phyloP scores from a whole-genome alignment of 2,113 vertebrate genomes.

The Motacilla tschutschensis region DNA sequence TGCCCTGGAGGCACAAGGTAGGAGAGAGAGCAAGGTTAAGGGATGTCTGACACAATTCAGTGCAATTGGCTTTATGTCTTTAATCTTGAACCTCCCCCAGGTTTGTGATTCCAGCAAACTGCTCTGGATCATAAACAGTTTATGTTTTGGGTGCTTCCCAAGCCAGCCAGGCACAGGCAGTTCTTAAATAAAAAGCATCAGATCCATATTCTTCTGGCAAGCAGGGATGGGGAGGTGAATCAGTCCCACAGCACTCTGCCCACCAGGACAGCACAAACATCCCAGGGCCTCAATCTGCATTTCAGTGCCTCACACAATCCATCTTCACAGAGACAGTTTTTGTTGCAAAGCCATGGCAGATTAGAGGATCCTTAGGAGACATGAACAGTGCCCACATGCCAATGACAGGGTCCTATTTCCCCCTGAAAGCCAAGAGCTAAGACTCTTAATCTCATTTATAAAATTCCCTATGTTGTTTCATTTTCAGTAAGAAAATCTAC shows the following conservation, averaged over 20 bases:
- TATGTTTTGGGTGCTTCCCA: background rate
- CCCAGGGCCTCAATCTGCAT: background rate
- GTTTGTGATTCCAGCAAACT: background rate
- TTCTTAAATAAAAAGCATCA: background rate
- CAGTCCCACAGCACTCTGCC: background rate
- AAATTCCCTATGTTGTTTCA: accelerated
- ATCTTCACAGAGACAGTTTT: background rate
- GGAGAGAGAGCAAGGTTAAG: background rate
- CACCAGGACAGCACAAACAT: background rate
- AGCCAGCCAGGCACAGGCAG: background rate
- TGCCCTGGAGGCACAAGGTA: background rate
- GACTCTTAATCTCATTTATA: background rate
- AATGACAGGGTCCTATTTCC: background rate
- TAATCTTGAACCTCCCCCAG: background rate
- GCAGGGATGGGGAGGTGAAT: background rate
- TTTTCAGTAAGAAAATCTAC: background rate
- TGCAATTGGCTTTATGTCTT: background rate
- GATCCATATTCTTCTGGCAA: background rate
- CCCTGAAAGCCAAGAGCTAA: background rate
- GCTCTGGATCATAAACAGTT: background rate
- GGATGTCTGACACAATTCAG: background rate
- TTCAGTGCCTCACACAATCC: background rate
- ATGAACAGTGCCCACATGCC: background rate
- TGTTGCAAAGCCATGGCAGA: background rate
- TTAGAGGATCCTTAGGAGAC: background rate